Base-by-base conservation (phyloP, 1,140 invertebrate species). In the Aporrectodea caliginosa region DNA sequence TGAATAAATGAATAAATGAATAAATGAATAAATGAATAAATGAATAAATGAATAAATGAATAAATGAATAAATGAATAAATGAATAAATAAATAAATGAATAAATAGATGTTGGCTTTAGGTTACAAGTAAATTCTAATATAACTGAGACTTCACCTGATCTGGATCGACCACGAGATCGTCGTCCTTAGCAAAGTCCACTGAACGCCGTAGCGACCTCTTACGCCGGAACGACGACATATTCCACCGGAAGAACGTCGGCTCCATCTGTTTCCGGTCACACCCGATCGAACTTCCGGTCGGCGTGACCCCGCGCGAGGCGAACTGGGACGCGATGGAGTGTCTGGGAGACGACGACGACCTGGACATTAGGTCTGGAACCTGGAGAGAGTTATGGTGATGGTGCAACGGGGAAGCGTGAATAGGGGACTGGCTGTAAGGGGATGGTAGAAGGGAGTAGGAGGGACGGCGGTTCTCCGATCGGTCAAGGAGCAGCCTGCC, bases 1-100 rank as follows among this genome's bases (percentile, higher is more conserved):
- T 32, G 12, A 33, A 74, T 74, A 33, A 31, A n/a, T 32, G 31
- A 12, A 73, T 73, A 32, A 12, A 73, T 6, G 72, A 31, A 73
- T 73, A 31, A 6, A 29, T n/a, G 1, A 32, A 73, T 74, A 34
- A 81, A 79, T 58, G 35, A 73, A 29, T 33, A 0, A 14, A 75
- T 77, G 58, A 1, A 69, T 78, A 22, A 69, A 12, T 1, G 14
- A 34, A 32, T 72, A 2, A 34, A 1, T 69, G 35, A 33, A 29
- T 74, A n/a, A 12, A 34, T 30, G 30, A 0, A 74, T 2, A 16
- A 33, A 74, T 74, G n/a, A n/a, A n/a, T n/a, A n/a, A n/a, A n/a
- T n/a, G n/a, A n/a, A n/a, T n/a, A n/a, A n/a, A n/a, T n/a, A 33
- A 32, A 16, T 74, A 0, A 16, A 34, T n/a, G 73, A 16, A 1